Percentiles rank a stretch among this genome's conserved stretches.
These are phyloP conservation scores for Monopis laevigella DNA, from an alignment of 2,888 invertebrate species.

Conservation along the genomic window DNA sequence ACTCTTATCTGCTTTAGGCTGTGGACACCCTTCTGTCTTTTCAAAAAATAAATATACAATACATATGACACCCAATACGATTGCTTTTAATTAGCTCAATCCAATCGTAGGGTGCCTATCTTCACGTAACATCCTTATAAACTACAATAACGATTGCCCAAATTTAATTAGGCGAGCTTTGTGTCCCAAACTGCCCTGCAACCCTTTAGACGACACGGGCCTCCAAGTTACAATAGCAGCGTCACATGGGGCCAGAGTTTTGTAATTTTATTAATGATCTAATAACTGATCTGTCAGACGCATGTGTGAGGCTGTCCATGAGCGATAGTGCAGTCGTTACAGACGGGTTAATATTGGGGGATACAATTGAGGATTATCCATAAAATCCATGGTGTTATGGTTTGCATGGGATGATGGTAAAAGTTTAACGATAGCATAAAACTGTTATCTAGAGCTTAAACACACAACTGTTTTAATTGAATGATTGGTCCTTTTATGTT, in stretches of 20 bases:
- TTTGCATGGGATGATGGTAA: constrained; percentile 2
- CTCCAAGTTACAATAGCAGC: constrained; percentile 33
- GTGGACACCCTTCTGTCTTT: no score
- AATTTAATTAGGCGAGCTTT: constrained; percentile 51
- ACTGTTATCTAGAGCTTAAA: not conserved
- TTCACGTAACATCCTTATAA: constrained; percentile 44
- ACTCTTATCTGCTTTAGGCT: no score
- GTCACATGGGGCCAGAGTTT: constrained; percentile 58
- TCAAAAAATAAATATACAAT: no score
- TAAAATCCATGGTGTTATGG: constrained; percentile 11
- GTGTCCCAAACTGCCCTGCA: constrained; percentile 20
- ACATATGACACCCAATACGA: no score
- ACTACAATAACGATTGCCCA: constrained; percentile 51
- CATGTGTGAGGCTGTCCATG: constrained; percentile 55
- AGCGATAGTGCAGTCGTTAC: constrained; percentile 64
- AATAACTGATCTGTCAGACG: constrained; percentile 65
- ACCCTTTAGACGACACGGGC: constrained; percentile 31
- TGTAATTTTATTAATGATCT: constrained; percentile 69
- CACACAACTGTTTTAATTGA: no score
- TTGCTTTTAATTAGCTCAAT: constrained; percentile 56
- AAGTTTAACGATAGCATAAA: constrained; percentile 1
- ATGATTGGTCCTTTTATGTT: no score
- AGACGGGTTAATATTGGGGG: constrained; percentile 63
- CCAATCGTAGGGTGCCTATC: constrained; percentile 47
- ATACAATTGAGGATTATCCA: constrained; percentile 32